Percentiles rank a stretch among this genome's conserved stretches.
Evolutionary conservation across 23 tunicate genomes (phyloP).

Genomic region (Phallusia fumigata): DNA sequence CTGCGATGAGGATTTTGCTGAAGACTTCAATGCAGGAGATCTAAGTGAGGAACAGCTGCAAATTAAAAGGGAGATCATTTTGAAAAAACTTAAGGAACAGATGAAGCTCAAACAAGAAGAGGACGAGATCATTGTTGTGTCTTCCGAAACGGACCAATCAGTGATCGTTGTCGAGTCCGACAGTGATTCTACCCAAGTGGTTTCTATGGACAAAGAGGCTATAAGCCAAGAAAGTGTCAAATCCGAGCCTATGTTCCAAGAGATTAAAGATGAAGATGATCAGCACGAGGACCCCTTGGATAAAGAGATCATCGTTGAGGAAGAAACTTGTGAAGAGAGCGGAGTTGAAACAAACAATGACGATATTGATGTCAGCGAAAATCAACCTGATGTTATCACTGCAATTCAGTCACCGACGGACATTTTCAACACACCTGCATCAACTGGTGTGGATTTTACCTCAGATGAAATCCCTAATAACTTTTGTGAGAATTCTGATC

Average conservation of each 20-base stretch:
- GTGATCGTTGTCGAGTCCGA: neutral
- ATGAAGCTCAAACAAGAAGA: constrained; percentile 9
- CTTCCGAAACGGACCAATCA: neutral
- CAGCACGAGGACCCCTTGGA: neutral
- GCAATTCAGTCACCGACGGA: neutral
- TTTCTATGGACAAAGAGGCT: neutral
- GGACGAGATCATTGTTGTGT: constrained; percentile 20
- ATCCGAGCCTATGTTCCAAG: neutral
- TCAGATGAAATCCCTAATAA: neutral
- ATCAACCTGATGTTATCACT: neutral
- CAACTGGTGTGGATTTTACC: neutral
- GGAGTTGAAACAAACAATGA: neutral
- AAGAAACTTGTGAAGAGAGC: no score
- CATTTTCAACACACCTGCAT: neutral
- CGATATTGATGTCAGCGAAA: neutral
- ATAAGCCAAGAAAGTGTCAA: neutral
- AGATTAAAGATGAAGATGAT: neutral
- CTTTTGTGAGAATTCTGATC: neutral
- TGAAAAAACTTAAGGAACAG: constrained; percentile 31
- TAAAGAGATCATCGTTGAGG: no score
- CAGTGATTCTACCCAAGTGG: neutral
- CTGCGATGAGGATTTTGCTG: constrained; percentile 1
- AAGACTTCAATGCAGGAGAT: constrained; percentile 28
- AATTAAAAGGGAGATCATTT: constrained; percentile 35
- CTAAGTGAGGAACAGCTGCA: constrained; percentile 63